phyloP scores from a whole-genome alignment of 2,113 vertebrate species.

The Narcine bancroftii region DNA sequence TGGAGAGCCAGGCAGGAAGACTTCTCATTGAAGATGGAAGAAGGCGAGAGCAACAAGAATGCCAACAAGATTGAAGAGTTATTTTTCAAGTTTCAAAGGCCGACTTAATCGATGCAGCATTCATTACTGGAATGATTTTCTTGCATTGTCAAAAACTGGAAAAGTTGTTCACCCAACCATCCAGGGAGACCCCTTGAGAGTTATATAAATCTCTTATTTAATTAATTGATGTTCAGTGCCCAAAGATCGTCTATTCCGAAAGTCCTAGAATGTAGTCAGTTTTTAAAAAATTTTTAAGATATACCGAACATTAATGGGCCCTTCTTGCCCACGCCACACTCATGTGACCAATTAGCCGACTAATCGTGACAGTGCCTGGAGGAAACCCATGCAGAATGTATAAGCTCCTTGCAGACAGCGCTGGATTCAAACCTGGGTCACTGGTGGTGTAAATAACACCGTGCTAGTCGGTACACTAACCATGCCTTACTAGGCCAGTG shows the following conservation, averaged over 20 bases:
- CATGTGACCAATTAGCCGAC: no score
- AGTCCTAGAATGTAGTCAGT: background rate
- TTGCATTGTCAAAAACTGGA: background rate
- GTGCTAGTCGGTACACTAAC: no score
- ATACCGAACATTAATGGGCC: no score
- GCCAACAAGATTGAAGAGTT: background rate
- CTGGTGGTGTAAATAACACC: no score
- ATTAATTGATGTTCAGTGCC: background rate
- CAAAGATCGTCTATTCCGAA: background rate
- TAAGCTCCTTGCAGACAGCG: no score
- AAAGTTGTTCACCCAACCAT: background rate
- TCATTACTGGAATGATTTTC: background rate
- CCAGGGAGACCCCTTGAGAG: background rate
- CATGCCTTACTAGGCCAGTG: background rate
- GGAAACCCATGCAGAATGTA: no score
- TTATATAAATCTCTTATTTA: background rate
- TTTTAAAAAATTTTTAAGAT: no score
- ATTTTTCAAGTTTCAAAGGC: background rate
- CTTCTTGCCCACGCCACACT: no score
- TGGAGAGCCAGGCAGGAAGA: background rate
- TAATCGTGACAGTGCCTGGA: no score
- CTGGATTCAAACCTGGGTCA: no score
- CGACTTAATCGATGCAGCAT: background rate
- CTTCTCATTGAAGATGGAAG: background rate
- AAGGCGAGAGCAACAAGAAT: background rate